phyloP scores from a whole-genome alignment of 2,888 invertebrate genomes.

The Eupithecia vulgata region DNA sequence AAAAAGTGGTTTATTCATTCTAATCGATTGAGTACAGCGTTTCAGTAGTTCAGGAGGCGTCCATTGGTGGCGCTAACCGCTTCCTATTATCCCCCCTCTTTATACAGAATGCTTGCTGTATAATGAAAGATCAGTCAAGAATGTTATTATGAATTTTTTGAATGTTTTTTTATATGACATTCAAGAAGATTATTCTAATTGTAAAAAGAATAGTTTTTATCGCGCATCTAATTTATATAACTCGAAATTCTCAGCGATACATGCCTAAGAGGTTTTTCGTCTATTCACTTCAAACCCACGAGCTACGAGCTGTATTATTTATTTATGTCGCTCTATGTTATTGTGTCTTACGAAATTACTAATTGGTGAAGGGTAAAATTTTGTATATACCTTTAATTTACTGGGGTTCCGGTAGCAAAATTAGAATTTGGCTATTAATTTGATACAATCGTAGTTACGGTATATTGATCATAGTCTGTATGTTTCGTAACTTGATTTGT shows the following conservation, averaged over 20 bases:
- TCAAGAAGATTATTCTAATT: no score
- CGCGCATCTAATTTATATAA: not conserved
- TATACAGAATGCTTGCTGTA: no score
- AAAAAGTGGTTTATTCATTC: no score
- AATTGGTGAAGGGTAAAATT: constrained; percentile 40
- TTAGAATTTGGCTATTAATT: constrained; percentile 17
- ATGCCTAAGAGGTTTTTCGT: constrained; percentile 4
- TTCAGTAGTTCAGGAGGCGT: not conserved
- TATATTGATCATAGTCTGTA: not conserved
- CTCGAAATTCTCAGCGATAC: not conserved
- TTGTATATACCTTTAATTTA: constrained; percentile 23
- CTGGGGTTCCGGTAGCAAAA: constrained; percentile 16
- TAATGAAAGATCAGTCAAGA: no score
- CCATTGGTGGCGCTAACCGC: not conserved
- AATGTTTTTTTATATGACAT: no score
- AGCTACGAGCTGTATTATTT: constrained; percentile 21
- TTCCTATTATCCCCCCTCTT: no score
- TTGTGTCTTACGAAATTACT: constrained; percentile 35
- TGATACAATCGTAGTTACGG: not conserved
- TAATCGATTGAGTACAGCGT: not conserved
- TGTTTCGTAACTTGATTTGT: constrained; percentile 46
- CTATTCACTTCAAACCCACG: not conserved
- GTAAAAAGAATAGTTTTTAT: no score
- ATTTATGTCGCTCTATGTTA: constrained; percentile 36
- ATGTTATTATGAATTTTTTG: no score